Conservation (phyloP, 2,888 invertebrate genomes). For the Aphodius granarius region DNA sequence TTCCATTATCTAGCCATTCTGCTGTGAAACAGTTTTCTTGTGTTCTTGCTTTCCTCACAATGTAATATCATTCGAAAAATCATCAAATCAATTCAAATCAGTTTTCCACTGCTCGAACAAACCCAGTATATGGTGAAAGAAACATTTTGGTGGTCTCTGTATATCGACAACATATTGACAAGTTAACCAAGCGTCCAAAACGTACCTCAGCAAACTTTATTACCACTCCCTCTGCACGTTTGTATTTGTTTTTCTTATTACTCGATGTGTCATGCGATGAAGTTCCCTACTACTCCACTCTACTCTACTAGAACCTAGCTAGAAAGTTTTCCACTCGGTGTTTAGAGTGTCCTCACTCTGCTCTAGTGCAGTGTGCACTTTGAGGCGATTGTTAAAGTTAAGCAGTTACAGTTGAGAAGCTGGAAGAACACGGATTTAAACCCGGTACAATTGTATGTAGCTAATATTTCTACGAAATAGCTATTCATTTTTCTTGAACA, state of each 20-base stretch:
- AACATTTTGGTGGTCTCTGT: too few species aligned
- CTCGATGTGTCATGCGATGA: neutral
- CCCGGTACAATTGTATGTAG: neutral
- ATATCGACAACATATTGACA: too few species aligned
- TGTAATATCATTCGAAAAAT: too few species aligned
- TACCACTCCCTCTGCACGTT: neutral
- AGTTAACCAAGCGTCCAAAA: neutral
- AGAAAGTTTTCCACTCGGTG: neutral
- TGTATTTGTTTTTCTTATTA: neutral
- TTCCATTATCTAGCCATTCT: too few species aligned
- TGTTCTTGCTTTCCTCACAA: too few species aligned
- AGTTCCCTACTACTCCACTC: neutral
- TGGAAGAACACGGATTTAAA: neutral
- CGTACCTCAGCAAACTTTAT: neutral
- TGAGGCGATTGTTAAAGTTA: neutral
- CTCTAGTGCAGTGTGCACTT: neutral
- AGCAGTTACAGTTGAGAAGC: neutral
- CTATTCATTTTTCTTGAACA: neutral
- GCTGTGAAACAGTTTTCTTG: too few species aligned
- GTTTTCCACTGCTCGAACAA: too few species aligned
- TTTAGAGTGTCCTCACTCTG: neutral
- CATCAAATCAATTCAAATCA: too few species aligned
- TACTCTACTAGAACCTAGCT: too few species aligned
- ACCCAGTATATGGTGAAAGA: too few species aligned
- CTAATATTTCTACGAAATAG: neutral